Evolutionary conservation across 2,113 vertebrate species (phyloP).

Genomic region (Egretta garzetta): DNA sequence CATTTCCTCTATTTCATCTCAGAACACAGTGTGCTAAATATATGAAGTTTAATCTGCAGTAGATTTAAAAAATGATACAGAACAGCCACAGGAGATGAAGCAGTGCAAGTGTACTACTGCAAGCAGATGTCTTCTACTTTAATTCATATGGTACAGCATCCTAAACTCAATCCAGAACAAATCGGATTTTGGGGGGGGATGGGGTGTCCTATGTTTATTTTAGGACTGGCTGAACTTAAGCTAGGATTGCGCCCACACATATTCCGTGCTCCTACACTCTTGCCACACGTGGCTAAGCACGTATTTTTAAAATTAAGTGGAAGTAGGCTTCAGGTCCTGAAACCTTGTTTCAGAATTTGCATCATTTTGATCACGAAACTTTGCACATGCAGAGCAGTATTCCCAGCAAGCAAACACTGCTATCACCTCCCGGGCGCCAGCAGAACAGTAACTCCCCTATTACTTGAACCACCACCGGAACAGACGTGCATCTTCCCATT

Average conservation of each 20-base stretch:
- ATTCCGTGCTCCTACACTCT: background rate
- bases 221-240: background rate
- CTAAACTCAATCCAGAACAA: conserved; percentile 21
- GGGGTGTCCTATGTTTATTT: background rate
- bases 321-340: background rate
- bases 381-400: accelerated
- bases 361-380: background rate
- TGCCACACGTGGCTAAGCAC: background rate
- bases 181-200: background rate
- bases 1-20: conserved; percentile 1
- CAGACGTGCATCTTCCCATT: background rate
- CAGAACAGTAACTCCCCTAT: background rate
- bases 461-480: background rate
- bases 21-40: conserved; percentile 36
- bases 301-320: background rate
- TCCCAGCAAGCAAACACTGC: background rate
- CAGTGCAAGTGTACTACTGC: background rate
- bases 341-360: background rate
- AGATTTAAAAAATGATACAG: conserved; percentile 13
- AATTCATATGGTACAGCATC: background rate
- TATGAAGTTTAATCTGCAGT: conserved; percentile 47
- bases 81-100: background rate
- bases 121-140: conserved; percentile 28
- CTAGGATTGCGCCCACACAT: background rate
- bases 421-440: no score